Conservation (phyloP, 2,797 vertebrate genomes). For the Sebastiscus albofasciatus region DNA sequence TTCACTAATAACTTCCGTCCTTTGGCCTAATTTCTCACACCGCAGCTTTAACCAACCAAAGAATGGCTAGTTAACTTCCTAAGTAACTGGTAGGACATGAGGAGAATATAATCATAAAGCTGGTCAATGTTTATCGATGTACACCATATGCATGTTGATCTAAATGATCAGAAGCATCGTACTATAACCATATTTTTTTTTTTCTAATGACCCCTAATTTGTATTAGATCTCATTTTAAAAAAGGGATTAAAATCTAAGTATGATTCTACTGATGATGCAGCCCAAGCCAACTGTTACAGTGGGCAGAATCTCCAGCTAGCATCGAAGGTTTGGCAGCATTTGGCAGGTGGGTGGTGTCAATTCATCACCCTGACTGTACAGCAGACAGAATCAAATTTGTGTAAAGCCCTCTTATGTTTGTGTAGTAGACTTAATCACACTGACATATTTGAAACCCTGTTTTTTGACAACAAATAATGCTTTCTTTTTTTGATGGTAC, state of each 20-base stretch:
- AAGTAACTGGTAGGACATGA: neutral
- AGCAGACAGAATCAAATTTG: slow-evolving; percentile 5
- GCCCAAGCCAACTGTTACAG: neutral
- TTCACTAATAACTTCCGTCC: slow-evolving; percentile 55
- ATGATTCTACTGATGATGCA: neutral
- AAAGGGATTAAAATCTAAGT: neutral
- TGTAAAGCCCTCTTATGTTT: neutral
- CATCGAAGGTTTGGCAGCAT: slow-evolving; percentile 34
- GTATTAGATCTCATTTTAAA: neutral
- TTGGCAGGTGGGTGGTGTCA: slow-evolving; percentile 63
- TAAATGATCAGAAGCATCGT: neutral
- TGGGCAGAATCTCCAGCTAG: neutral
- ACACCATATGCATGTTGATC: neutral
- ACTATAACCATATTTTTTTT: neutral
- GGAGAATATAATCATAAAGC: neutral
- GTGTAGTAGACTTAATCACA: neutral
- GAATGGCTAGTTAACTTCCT: neutral
- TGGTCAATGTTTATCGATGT: neutral
- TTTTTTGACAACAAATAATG: neutral
- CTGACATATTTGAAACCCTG: slow-evolving; percentile 4
- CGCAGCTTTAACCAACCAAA: slow-evolving; percentile 4
- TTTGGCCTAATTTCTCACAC: slow-evolving; percentile 69
- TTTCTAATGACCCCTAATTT: neutral
- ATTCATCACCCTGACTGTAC: slow-evolving; percentile 11
- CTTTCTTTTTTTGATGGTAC: neutral